Evolutionary conservation across 2,797 vertebrate genomes (phyloP), one percentile per base, ranked within the genome.

Genomic region (Hydrocynus forskahlii): DNA sequence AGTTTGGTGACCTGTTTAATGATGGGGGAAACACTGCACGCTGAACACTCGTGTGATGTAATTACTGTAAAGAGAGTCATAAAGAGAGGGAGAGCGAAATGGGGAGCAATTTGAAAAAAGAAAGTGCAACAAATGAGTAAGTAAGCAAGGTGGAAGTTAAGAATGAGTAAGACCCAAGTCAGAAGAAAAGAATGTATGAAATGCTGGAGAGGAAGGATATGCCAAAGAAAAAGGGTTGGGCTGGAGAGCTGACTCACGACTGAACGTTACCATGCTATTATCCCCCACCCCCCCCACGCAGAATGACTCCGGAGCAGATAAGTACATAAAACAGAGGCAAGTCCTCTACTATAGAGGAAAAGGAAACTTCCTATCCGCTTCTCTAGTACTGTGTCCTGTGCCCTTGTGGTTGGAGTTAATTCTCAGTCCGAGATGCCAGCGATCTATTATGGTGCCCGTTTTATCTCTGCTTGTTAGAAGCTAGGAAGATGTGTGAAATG

Each of bases 121-220:
- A 62, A 48, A 55, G 35, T 73, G 82, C 67, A 19, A 78, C 57
- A 72, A 55, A 83, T 60, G 77, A 69, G 60, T 57, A 25, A 62
- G 48, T 73, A 21, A 68, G 73, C 75, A 5, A 45, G 57, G 43
- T 38, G 57, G 75, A 81, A 4, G 16, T 69, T 74, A 84, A 66
- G 84, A 75, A 86, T 88, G 80, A 67, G 40, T 68, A 62, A 85
- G 59, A 73, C 50, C 38, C 70, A 62, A 75, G 7, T 73, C 81
- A 83, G 83, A 84, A 67, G 48, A 87, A 83, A 54, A 19, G 50
- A 72, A 78, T 59, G 69, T 67, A 73, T 57, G 68, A 57, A 73
- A 48, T 19, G 68, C 66, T 48, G 23, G 67, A 38, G 35, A 72
- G 80, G 75, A 77, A 77, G 80, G 75, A 82, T 59, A 23, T 59